These are phyloP conservation scores for Teleogryllus oceanicus DNA, from an alignment of 2,888 invertebrate genomes.

Conservation along the genomic window DNA sequence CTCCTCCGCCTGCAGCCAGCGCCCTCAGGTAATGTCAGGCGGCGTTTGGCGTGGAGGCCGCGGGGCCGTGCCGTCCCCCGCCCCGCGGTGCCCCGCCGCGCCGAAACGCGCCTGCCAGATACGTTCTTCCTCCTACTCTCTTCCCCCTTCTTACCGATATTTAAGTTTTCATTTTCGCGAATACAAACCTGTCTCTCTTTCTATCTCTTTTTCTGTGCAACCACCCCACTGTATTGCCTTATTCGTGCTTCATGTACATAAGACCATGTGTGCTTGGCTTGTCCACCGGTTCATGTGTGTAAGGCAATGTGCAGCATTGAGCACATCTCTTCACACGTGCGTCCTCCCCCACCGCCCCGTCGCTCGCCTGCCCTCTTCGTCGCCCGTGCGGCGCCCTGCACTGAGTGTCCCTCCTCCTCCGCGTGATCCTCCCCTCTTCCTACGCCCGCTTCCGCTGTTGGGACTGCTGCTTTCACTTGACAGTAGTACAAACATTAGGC, in stretches of 20 bases:
- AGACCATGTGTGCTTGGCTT: background rate
- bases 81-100: background rate
- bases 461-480: background rate
- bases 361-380: background rate
- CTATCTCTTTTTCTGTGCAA: conserved; percentile 26
- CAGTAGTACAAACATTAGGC: background rate
- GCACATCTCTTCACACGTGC: background rate
- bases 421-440: background rate
- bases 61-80: background rate
- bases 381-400: background rate
- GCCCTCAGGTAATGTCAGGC: no score
- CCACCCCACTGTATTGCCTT: conserved; percentile 23
- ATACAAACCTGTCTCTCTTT: conserved; percentile 22
- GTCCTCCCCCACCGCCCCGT: background rate
- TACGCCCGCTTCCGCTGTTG: background rate
- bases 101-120: background rate
- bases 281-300: conserved; percentile 5
- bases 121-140: background rate
- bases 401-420: background rate
- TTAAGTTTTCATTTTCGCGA: background rate
- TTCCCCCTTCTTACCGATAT: background rate
- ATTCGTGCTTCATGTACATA: background rate
- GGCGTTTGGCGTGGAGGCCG: no score
- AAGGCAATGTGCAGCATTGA: background rate
- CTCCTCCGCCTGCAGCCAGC: no score